Base-by-base conservation (phyloP, 2,797 vertebrate genomes). In the Darevskia mixta region DNA sequence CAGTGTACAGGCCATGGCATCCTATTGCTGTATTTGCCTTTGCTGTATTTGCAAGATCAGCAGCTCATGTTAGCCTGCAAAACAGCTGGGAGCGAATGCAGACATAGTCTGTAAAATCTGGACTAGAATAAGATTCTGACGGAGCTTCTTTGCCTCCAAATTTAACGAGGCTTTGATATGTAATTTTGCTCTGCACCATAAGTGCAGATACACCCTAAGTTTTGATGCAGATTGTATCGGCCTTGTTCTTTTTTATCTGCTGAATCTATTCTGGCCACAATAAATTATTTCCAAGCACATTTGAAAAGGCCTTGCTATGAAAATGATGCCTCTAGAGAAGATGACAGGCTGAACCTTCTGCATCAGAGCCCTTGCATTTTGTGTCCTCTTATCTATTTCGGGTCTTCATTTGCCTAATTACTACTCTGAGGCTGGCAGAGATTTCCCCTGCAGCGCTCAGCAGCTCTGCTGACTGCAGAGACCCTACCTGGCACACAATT, bases 401-500 rank as follows among this genome's bases (percentile, higher is more conserved):
- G 92, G 92, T 97, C 90, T 93, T 93, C 89, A 89, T 97, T 96
- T 97, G 94, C 94, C 91, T 97, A 97, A 97, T 96, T 97, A 95
- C 91, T 94, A 94, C 95, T 96, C 95, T 82, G 92, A 96, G 95
- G 91, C 94, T 96, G 95, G 96, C 96, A 94, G 95, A 89, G 88
- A 95, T 91, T 87, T 93, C 93, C 94, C 96, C 97, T 97, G 98
- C 98, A 98, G 97, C 95, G 69, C 82, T 27, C 93, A 93, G 96
- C 97, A 94, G 95, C 97, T 97, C 95, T 97, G 98, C 97, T 98
- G 97, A 98, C 98, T 98, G 98, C 98, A 97, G 98, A 96, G 97
- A 97, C 96, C 96, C 96, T 97, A 97, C 97, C 97, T 98, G 97
- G 97, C 96, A 96, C 92, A 85, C 91, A 77, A 95, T 85, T 91